Evolutionary conservation across 2,113 vertebrate species (phyloP), one percentile per base, ranked within the genome.

Genomic region (Prolemur simus): DNA sequence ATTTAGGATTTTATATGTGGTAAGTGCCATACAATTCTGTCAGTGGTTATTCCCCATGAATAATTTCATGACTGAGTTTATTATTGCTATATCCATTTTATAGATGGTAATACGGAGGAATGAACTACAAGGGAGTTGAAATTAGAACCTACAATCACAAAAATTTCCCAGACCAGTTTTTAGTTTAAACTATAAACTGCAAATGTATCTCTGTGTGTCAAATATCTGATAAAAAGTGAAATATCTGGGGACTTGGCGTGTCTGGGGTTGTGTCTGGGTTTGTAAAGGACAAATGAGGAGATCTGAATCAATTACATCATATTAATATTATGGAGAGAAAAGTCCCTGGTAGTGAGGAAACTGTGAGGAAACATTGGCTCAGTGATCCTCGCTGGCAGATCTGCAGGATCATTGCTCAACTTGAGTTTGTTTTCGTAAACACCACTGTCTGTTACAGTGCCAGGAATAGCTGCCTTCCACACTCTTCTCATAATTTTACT

Each of bases 1-100:
- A 89, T 60, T 97, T 56, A 78, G 84, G 71, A 93, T 95, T 98
- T 97, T 96, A 89, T 94, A 66, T 56, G 76, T 90, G n/a, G 83
- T 64, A 95, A 97, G 60, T 90, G 77, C 63, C 82, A 68, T 49
- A 91, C 6, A 80, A 95, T 94, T 64, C 88, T n/a, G 21, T 91
- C 74, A 73, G 90, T 86, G 78, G 34, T 85, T 86, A 96, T 88
- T 96, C 29, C 25, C 68, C 74, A 82, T 88, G 90, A 96, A 96
- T 96, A 81, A 96, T 90, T 93, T 96, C 91, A 93, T 80, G 88
- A 69, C 66, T 93, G 88, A 34, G 18, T 88, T 96, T 95, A 95
- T 94, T 96, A 91, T 94, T 94, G 49, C 73, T 73, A 29, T 84
- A 78, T 93, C 81, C 88, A 94, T 89, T 95, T 94, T 97, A 96